These are phyloP conservation scores for Gambusia yucatana DNA, from an alignment of 2,797 vertebrate genomes.

Conservation along the genomic window DNA sequence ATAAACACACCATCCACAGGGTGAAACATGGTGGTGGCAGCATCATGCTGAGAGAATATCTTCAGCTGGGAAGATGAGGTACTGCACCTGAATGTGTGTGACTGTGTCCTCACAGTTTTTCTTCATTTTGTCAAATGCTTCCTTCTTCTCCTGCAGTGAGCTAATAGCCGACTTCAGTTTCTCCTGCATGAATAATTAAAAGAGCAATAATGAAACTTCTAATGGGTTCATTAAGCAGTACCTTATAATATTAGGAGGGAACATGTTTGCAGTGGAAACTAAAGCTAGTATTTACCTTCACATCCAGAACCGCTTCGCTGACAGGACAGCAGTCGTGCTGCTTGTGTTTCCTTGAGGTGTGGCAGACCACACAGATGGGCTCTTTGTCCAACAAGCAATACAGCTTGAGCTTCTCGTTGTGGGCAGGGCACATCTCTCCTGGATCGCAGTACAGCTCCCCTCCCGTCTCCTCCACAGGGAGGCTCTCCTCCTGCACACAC, in stretches of 20 bases:
- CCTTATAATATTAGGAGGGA: neutral
- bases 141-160: slow-evolving; percentile 64
- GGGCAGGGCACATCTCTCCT: slow-evolving; percentile 61
- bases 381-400: slow-evolving; percentile 74
- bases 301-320: slow-evolving; percentile 65
- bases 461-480: accelerated
- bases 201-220: neutral
- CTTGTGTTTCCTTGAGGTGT: slow-evolving; percentile 78
- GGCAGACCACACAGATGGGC: slow-evolving; percentile 82
- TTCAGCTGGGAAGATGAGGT: neutral
- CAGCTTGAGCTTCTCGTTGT: slow-evolving; percentile 79
- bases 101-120: slow-evolving; percentile 63
- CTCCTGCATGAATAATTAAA: slow-evolving; percentile 53
- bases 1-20: neutral
- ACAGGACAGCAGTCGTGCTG: slow-evolving; percentile 78
- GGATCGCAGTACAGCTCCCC: slow-evolving; percentile 52
- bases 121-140: slow-evolving; percentile 63
- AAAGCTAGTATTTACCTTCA: slow-evolving; percentile 58
- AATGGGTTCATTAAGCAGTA: neutral
- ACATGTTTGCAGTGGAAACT: neutral
- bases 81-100: slow-evolving; percentile 66
- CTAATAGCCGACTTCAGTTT: slow-evolving; percentile 61
- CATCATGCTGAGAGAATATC: neutral
- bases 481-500: slow-evolving; percentile 48
- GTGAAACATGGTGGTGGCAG: neutral